phyloP scores from a whole-genome alignment of 2,888 invertebrate genomes.

The Cephus spinipes region DNA sequence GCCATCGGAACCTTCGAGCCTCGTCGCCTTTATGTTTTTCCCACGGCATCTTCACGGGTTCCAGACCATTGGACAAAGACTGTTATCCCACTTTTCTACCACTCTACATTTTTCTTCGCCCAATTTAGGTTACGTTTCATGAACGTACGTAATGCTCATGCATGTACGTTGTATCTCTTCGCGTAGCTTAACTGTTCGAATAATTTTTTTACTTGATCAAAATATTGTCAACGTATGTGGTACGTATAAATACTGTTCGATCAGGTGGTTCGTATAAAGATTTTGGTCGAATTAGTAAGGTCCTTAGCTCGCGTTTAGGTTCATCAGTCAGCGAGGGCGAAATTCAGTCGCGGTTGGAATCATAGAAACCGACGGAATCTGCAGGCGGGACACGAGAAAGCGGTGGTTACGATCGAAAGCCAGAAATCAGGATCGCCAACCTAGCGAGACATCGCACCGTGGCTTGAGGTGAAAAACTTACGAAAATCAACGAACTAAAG shows the following conservation, averaged over 20 bases:
- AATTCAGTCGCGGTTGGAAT: constrained; percentile 35
- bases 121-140: constrained; percentile 20
- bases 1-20: constrained; percentile 1
- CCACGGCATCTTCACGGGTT: constrained; percentile 53
- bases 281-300: background rate
- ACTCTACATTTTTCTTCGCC: constrained; percentile 22
- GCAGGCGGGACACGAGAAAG: constrained; percentile 44
- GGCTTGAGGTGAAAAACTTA: constrained; percentile 24
- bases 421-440: constrained; percentile 35
- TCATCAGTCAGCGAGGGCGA: background rate
- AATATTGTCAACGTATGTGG: constrained; percentile 31
- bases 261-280: background rate
- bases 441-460: constrained; percentile 45
- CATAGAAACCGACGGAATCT: constrained; percentile 31
- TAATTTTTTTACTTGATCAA: constrained; percentile 26
- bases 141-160: constrained; percentile 1
- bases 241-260: constrained; percentile 26
- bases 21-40: constrained; percentile 43
- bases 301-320: background rate
- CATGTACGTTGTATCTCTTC: background rate
- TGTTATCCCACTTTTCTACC: constrained; percentile 35
- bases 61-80: constrained; percentile 49
- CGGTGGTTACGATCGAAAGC: constrained; percentile 36
- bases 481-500: constrained; percentile 26
- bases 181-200: background rate